phyloP scores from a whole-genome alignment of 2,113 vertebrate genomes.

The Piaya cayana region DNA sequence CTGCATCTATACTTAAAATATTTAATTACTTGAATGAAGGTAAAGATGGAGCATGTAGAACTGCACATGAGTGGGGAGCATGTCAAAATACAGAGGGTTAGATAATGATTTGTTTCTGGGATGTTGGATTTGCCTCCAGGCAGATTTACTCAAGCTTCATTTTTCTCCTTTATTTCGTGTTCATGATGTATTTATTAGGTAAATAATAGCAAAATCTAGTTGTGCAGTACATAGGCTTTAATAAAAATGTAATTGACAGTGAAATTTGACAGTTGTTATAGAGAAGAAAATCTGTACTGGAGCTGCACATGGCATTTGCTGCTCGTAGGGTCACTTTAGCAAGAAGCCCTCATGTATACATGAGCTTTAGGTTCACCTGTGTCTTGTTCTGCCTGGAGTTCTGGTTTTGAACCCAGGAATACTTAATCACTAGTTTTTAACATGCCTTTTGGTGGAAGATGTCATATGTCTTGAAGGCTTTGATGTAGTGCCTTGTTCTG shows the following conservation, averaged over 20 bases:
- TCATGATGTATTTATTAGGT: constrained; percentile 62
- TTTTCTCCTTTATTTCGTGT: constrained; percentile 47
- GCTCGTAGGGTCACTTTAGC: neutral
- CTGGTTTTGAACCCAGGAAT: neutral
- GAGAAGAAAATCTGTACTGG: neutral
- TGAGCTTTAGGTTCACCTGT: neutral
- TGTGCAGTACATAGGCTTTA: constrained; percentile 14
- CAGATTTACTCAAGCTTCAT: constrained; percentile 38
- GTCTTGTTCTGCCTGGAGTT: neutral
- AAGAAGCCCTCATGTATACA: accelerated
- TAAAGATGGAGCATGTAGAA: neutral
- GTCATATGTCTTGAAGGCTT: neutral
- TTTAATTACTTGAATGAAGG: neutral
- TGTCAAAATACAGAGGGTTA: constrained; percentile 29
- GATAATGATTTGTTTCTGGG: constrained; percentile 42
- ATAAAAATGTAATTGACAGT: constrained; percentile 51
- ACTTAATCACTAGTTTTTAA: neutral
- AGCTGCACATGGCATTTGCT: neutral
- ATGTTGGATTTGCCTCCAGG: constrained; percentile 55
- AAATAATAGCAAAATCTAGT: constrained; percentile 60
- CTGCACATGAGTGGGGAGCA: neutral
- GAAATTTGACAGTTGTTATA: constrained; percentile 37
- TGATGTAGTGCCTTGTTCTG: neutral
- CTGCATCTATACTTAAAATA: neutral
- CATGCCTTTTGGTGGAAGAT: accelerated